phyloP scores from a whole-genome alignment of 2,113 vertebrate genomes.

The Ramphastos sulfuratus region DNA sequence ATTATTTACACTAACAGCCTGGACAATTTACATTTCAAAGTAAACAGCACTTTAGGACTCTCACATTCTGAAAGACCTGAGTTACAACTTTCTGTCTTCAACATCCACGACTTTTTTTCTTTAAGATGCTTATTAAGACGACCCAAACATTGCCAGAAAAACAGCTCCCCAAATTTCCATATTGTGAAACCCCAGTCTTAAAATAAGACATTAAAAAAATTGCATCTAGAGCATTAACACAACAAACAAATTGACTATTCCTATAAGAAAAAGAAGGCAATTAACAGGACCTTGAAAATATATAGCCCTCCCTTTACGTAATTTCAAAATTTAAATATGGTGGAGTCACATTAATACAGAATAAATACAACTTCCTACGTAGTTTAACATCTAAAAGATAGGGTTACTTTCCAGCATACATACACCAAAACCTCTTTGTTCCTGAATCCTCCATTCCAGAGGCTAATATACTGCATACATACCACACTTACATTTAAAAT shows the following conservation, averaged over 20 bases:
- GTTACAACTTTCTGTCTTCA: background rate
- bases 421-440: background rate
- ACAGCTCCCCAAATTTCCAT: fast-evolving
- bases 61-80: background rate
- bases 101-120: background rate
- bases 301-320: background rate
- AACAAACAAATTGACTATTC: background rate
- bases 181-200: background rate
- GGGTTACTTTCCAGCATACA: background rate
- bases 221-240: background rate
- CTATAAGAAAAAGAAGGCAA: background rate
- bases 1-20: background rate
- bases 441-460: background rate
- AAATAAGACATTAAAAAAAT: background rate
- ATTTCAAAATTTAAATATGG: background rate
- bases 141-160: background rate
- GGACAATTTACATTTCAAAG: background rate
- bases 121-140: background rate
- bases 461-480: background rate
- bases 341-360: background rate
- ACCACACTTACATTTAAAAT: background rate
- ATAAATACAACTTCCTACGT: background rate
- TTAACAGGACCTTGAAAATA: background rate
- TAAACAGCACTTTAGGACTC: background rate
- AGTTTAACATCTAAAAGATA: background rate